These are phyloP conservation scores for Emmelina monodactyla DNA, from an alignment of 2,888 invertebrate species.

Conservation along the genomic window DNA sequence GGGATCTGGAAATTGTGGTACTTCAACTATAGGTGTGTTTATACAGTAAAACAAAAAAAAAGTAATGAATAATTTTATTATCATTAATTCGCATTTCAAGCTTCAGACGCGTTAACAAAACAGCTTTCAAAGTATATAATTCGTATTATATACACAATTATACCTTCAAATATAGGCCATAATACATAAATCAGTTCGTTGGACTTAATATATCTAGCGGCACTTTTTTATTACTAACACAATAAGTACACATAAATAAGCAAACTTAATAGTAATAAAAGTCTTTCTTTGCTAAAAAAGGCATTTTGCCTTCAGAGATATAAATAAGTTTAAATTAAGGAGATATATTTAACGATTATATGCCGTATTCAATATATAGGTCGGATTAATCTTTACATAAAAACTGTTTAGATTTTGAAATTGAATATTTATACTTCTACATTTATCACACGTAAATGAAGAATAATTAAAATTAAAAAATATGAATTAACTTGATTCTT, in stretches of 20 bases:
- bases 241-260: slow-evolving; percentile 45
- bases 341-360: no score
- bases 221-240: slow-evolving; percentile 32
- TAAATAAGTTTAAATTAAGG: no score
- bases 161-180: slow-evolving; percentile 16
- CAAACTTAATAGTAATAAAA: slow-evolving; percentile 46
- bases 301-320: slow-evolving; percentile 38
- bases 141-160: slow-evolving; percentile 17
- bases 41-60: slow-evolving; percentile 21
- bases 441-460: no score
- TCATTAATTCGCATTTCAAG: slow-evolving; percentile 19
- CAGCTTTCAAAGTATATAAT: slow-evolving; percentile 21
- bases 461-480: no score
- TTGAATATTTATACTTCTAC: no score
- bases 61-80: slow-evolving; percentile 36
- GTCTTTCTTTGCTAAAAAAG: slow-evolving; percentile 56
- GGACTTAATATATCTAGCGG: slow-evolving; percentile 32
- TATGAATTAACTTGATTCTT: no score
- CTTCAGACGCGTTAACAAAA: slow-evolving; percentile 33
- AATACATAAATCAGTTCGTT: slow-evolving; percentile 40
- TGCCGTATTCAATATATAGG: no score
- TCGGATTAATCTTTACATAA: no score
- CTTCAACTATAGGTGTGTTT: no score
- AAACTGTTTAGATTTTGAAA: no score
- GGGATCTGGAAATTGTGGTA: no score